Conservation (phyloP, 2,797 vertebrate species). For the Champsocephalus esox region DNA sequence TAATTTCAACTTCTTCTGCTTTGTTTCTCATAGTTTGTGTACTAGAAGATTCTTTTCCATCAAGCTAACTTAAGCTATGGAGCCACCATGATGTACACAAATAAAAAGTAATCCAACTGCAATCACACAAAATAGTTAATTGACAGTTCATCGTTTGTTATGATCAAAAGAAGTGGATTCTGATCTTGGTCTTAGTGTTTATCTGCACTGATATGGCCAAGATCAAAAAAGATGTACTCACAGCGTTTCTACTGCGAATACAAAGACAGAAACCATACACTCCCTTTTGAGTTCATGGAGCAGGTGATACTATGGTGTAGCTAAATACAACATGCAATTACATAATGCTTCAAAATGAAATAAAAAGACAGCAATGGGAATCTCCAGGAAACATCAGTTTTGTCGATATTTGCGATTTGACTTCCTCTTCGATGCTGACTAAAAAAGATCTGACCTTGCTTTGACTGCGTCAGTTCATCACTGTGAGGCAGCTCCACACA, state of each 20-base stretch:
- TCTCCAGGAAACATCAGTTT: slow-evolving; percentile 16
- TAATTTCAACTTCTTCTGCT: slow-evolving; percentile 14
- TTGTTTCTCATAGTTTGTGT: neutral
- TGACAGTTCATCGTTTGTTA: neutral
- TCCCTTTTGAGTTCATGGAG: neutral
- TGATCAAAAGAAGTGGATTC: neutral
- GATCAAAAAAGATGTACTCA: neutral
- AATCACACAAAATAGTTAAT: neutral
- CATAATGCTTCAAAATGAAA: neutral
- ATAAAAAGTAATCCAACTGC: neutral
- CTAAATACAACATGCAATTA: neutral
- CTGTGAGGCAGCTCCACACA: slow-evolving; percentile 22
- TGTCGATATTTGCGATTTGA: slow-evolving; percentile 15
- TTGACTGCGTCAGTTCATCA: no score
- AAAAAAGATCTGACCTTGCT: neutral
- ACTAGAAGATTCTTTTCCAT: neutral
- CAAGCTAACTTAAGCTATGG: neutral
- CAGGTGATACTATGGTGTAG: no score
- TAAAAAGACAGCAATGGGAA: slow-evolving; percentile 2
- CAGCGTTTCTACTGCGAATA: neutral
- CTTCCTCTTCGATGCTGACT: neutral
- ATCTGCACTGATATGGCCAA: neutral
- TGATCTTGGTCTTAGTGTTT: neutral
- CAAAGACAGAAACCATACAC: neutral
- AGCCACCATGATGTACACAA: neutral